phyloP scores from a whole-genome alignment of 2,888 invertebrate genomes.

The Ophion costatus region DNA sequence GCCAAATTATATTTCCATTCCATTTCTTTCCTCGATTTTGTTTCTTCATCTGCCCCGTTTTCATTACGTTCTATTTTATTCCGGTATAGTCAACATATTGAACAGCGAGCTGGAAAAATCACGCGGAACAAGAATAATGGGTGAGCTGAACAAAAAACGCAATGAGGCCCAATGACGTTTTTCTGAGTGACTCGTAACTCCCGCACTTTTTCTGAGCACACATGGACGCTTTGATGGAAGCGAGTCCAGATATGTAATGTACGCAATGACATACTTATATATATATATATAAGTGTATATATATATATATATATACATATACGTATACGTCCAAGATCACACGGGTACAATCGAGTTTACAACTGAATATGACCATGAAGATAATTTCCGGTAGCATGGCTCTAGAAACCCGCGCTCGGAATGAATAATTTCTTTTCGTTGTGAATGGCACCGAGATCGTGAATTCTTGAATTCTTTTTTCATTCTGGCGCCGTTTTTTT shows the following conservation, averaged over 20 bases:
- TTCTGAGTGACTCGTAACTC: conserved; percentile 30
- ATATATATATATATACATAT: too few relatives aligned
- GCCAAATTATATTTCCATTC: too few relatives aligned
- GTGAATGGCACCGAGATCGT: conserved; percentile 9
- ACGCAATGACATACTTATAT: neutral
- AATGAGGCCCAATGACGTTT: neutral
- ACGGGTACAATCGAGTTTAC: conserved; percentile 20
- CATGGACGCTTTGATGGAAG: neutral
- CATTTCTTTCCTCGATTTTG: too few relatives aligned
- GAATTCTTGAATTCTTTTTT: conserved; percentile 11
- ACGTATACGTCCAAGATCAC: conserved; percentile 8
- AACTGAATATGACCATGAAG: conserved; percentile 44
- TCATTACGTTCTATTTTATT: neutral
- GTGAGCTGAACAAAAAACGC: neutral
- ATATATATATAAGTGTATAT: too few relatives aligned
- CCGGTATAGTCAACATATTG: neutral
- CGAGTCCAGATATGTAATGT: neutral
- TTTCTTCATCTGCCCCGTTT: neutral
- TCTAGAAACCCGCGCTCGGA: conserved; percentile 45
- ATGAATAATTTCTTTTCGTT: conserved; percentile 44
- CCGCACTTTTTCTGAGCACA: conserved; percentile 19
- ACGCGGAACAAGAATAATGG: neutral
- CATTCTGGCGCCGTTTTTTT: neutral
- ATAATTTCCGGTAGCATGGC: conserved; percentile 44
- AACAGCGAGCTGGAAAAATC: neutral